Base-by-base conservation (phyloP, 2,888 invertebrate species). In the Strigamia transsilvanica region DNA sequence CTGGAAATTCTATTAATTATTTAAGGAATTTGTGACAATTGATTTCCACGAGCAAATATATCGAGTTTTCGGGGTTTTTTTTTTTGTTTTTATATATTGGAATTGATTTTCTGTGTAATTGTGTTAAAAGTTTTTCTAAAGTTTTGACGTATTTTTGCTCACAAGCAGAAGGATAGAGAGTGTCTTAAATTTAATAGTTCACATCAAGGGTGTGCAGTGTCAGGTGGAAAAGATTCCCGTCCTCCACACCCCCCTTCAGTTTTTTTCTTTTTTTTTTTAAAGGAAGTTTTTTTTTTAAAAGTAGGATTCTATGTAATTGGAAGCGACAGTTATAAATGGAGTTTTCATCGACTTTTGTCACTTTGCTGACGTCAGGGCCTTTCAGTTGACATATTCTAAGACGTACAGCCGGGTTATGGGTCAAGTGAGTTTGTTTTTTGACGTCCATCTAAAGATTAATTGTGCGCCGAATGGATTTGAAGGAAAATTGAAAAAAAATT, bases 301-400 rank as follows among this genome's bases (percentile, higher is more conserved):
- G 73, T 73, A 73, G 73, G 73, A 32, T 73, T 73, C 73, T 73
- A 23, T 73, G 32, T 73, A 73, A 73, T 73, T 73, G 73, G 73
- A 73, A 73, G 73, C 73, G 73, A 73, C 73, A 73, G 73, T 73
- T 73, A 73, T 73, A 73, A 73, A 73, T 73, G 73, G 73, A 73
- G 73, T 73, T 73, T 73, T 73, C 73, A 73, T 73, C 73, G 73
- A 73, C 73, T 73, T 73, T 73, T 73, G 73, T 73, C 73, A 73
- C 32, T 73, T 73, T 32, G 73, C 73, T 73, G 32, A 73, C 73
- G 73, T n/a, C 32, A 73, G 38, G 38, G 73, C 73, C n/a, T 73
- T 73, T 27, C 32, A 73, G 27, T 73, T 73, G 73, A 73, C 73
- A 73, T 73, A 12, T 27, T 73, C 27, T 73, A 73, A 27, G 73